Evolutionary conservation across 92 coral and sea anemone genomes (phyloP).

Genomic region (Virgularia gustaviana): DNA sequence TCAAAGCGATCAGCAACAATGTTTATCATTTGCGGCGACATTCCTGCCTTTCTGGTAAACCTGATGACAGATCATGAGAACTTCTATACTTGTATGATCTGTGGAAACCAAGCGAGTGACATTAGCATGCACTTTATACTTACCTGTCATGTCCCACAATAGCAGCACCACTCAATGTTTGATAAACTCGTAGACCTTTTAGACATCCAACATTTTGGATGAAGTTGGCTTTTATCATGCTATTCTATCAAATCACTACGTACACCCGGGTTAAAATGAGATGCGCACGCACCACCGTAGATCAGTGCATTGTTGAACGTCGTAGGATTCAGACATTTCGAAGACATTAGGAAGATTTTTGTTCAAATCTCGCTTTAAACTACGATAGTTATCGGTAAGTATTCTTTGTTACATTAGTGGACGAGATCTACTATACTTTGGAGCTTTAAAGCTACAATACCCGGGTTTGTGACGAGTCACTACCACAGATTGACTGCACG

Average conservation of each 20-base stretch:
- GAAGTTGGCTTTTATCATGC: neutral
- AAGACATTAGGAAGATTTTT: too few relatives aligned
- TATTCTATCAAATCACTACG: too few relatives aligned
- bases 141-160: neutral
- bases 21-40: neutral
- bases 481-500: too few relatives aligned
- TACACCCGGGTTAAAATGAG: too few relatives aligned
- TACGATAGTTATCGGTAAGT: neutral
- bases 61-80: neutral
- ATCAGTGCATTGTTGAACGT: conserved; percentile 3
- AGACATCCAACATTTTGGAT: neutral
- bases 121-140: neutral
- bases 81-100: neutral
- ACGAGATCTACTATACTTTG: neutral
- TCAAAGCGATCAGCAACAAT: neutral
- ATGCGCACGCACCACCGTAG: neutral
- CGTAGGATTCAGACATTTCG: neutral
- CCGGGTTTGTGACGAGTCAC: conserved; percentile 2
- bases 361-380: too few relatives aligned
- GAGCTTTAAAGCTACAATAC: neutral
- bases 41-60: neutral
- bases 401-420: neutral
- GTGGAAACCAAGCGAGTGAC: neutral
- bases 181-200: neutral
- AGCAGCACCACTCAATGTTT: neutral